Evolutionary conservation across 2,888 invertebrate genomes (phyloP), one percentile per base, ranked within the genome.

Genomic region (Phasia obesa): DNA sequence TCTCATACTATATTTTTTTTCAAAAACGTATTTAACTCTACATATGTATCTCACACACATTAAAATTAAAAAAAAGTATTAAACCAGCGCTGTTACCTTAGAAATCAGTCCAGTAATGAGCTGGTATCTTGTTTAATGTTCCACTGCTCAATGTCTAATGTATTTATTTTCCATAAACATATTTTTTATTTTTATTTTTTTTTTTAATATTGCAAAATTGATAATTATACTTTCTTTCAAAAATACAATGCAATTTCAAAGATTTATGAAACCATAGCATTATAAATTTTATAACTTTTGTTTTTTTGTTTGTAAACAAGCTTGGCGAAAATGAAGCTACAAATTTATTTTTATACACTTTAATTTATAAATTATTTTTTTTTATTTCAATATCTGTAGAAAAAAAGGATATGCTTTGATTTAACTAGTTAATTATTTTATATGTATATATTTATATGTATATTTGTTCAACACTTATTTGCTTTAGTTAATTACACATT

Each of bases 371-470:
- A 38, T 55, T 67, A 11, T 62, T 35, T 62, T 70, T 21, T 5
- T 15, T 62, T 44, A 19, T 47, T 65, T 65, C 49, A 31, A 17
- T 65, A 49, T 55, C 47, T 67, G 53, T 76, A 77, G 65, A 77
- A 77, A 76, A n/a, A 73, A 67, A 38, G 67, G 81, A 82, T 82
- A 82, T 82, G 81, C 81, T 78, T 82, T 78, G 81, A 82, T 82
- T 82, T 82, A 78, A 82, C 67, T 82, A 81, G 51, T 81, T 71
- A 71, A 47, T 57, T 57, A 25, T 35, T 69, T 31, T 47, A 21
- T 53, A 57, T 49, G 21, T 60, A 49, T 53, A n/a, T n/a, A n/a
- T n/a, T n/a, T n/a, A n/a, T n/a, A n/a, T n/a, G n/a, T n/a, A n/a
- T n/a, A n/a, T n/a, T n/a, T n/a, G n/a, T 23, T 57, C 19, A 77